A percentile compares a stretch with the other conserved stretches of the same genome.
phyloP scores from a whole-genome alignment of 2,113 vertebrate genomes.

The Cephalopholis sonnerati region DNA sequence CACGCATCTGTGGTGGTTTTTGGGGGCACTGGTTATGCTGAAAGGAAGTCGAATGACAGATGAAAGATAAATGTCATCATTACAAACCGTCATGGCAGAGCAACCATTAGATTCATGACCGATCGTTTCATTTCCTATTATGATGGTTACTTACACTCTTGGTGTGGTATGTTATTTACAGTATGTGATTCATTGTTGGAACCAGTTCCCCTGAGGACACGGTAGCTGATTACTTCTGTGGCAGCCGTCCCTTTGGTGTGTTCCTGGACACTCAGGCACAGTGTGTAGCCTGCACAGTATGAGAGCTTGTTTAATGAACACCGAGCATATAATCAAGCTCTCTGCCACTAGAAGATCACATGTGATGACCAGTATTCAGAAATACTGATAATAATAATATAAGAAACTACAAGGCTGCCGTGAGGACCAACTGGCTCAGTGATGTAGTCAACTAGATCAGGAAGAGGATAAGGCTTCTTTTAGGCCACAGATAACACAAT shows the following conservation, averaged over 20 bases:
- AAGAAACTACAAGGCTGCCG: background rate
- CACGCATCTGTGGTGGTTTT: background rate
- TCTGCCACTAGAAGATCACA: too few species aligned
- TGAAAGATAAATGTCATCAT: slow-evolving; percentile 6
- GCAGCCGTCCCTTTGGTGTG: slow-evolving; percentile 28
- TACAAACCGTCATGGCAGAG: slow-evolving; percentile 4
- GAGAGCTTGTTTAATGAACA: slow-evolving; percentile 32
- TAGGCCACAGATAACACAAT: background rate
- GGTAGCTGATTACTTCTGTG: slow-evolving; percentile 49
- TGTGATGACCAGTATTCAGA: background rate
- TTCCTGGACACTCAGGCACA: slow-evolving; percentile 7
- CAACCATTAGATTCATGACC: background rate
- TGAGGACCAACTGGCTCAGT: background rate
- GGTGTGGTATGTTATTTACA: slow-evolving; percentile 43
- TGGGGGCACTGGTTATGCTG: background rate
- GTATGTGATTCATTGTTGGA: slow-evolving; percentile 37
- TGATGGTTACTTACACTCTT: background rate
- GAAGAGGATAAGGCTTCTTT: background rate
- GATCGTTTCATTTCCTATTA: slow-evolving; percentile 26
- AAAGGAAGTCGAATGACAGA: background rate
- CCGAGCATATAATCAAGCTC: background rate
- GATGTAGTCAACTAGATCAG: background rate
- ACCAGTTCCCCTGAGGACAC: slow-evolving; percentile 22
- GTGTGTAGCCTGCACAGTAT: background rate
- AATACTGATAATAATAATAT: background rate